Evolutionary conservation across 2,888 invertebrate species (phyloP), one percentile per base, ranked within the genome.

Genomic region (Zonitis immaculata): DNA sequence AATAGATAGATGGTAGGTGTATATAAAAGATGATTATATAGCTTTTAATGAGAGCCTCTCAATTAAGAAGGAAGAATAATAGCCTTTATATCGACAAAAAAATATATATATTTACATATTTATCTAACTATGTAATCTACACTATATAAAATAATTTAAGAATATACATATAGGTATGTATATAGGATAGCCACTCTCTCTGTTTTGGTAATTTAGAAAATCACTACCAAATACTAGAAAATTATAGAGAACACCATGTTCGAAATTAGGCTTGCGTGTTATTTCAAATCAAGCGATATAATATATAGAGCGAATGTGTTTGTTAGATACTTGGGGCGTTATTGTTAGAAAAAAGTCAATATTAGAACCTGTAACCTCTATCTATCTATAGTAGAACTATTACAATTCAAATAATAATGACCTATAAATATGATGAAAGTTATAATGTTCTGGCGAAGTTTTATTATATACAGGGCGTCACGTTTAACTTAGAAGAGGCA

Each of bases 201-300:
- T 32, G 46, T 49, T 60, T 55, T 54, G 49, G 56, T 64, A 56
- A 60, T 62, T 61, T 58, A 56, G 55, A 58, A 60, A 62, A 64
- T 64, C 59, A 61, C 59, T 57, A 60, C 56, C 49, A 47, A 52
- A 54, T n/a, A 54, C 48, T 32, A 49, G 59, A 56, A 64, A 64
- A 64, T 64, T 64, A 64, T 45, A 64, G 62, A 51, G 62, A 58
- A 62, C 60, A 59, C 59, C 52, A 56, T 16, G 47, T 47, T 54
- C 45, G 54, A 58, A 64, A 64, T 62, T 61, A 59, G 62, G 51
- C 47, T 62, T 57, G 62, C 62, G 62, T 62, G 64, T 57, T 58
- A n/a, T n/a, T n/a, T 54, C 49, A 47, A 56, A 49, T 48, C 54
- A 26, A 50, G n/a, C 32, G 32, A 32, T 32, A 32, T n/a, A n/a